Base-by-base conservation (phyloP, 92 coral and sea anemone genomes). In the Metridium senile region DNA sequence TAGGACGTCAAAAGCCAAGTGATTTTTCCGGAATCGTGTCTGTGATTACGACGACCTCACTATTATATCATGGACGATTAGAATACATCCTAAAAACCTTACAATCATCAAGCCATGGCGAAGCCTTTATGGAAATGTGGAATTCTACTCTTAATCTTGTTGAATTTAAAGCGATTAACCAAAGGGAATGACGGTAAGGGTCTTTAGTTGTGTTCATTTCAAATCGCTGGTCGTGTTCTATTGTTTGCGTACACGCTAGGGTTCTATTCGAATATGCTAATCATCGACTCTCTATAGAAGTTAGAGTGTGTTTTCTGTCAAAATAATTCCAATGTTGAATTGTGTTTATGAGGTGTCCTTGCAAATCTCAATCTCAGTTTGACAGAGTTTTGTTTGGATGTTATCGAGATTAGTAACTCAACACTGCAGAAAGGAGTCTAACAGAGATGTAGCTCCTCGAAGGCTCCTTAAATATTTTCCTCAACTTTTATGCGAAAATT, bases 11-110 rank as follows among this genome's bases (percentile, higher is more conserved):
- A 30, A 45, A 11, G 26, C 47, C 31, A 28, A 73, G 78, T 73
- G 78, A 73, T 27, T 73, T 28, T 73, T 58, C 78, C 77, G 77
- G 76, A 62, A 21, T 54, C 76, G 61, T 71, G 47, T 58, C 67
- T 33, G 54, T 58, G 78, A 73, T 58, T 73, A 58, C 64, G 53
- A 22, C 78, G 57, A 56, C 56, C 78, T 58, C 23, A 21, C 30
- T 57, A 73, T 16, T 6, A 63, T 31, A 34, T 1, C 31, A 73
- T 73, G 67, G 39, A 53, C 53, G 33, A 53, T 45, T 73, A 57
- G 6, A 4, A 1, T 28, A 28, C 31, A n/a, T n/a, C 27, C 11
- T 35, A 63, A 9, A 63, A 30, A 27, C 43, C 22, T 28, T 23
- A 29, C 57, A 23, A 33, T 30, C 25, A 71, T n/a, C 57, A 57